Base-by-base conservation (phyloP, 2,888 invertebrate genomes). In the Drosophila falleni region DNA sequence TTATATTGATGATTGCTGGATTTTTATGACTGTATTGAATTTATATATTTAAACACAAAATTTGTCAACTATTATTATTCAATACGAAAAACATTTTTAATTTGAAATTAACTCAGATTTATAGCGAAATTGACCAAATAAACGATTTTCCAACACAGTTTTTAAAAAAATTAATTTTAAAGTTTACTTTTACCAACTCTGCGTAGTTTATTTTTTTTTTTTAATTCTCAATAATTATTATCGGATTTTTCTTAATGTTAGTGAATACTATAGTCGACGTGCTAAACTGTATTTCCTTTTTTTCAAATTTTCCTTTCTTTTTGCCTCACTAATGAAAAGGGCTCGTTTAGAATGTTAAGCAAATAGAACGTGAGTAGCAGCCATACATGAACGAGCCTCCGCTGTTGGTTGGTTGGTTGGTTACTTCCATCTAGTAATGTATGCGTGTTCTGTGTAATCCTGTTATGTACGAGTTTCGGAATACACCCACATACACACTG, bases 341-440 rank as follows among this genome's bases (percentile, higher is more conserved):
- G 79, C 89, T 88, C 89, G 84, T 77, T 89, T 86, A 88, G 87
- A 89, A 89, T 86, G 80, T 81, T 89, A 89, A 88, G 84, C 89
- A 87, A 87, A 87, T 83, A 89, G 87, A 74, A 87, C 89, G 81
- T 88, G 87, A 86, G 88, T 81, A 82, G 88, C 82, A 79, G 80
- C 65, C 73, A 78, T 70, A 78, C 31, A 64, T 46, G 64, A 74
- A 64, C 58, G 64, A 58, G 50, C 67, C 63, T 37, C 26, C 55
- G 59, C 44, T 56, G 44, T 56, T 56, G 46, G 49, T 33, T 60
- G 55, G 42, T 53, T 59, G 35, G 53, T 47, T 64, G 61, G 53
- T 68, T 66, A 59, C 47, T 63, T 47, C 59, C 74, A 61, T 56
- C 54, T 47, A 58, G 71, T 72, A 69, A 75, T 78, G 78, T 64